Conservation (phyloP, 2,113 vertebrate species). For the Agelaius tricolor region DNA sequence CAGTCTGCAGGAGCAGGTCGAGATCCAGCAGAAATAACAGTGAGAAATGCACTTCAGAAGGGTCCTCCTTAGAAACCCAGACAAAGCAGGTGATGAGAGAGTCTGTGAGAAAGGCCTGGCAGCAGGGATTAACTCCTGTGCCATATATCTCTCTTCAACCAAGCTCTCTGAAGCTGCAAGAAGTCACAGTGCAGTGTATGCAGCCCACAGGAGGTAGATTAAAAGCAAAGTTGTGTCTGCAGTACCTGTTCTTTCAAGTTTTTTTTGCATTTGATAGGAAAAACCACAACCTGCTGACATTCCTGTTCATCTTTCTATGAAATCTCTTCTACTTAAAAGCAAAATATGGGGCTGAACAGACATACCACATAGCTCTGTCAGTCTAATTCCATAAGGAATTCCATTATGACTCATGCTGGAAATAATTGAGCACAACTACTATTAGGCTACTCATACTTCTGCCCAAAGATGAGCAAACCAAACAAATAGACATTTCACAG, state of each 20-base stretch:
- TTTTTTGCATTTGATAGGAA: not conserved
- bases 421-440: not conserved
- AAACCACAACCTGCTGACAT: not conserved
- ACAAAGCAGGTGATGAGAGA: conserved; percentile 2
- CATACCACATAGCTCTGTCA: conserved; percentile 8
- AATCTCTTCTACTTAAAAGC: conserved; percentile 33
- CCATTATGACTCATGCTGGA: not conserved
- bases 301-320: not conserved
- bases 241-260: conserved; percentile 27
- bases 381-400: conserved; percentile 1
- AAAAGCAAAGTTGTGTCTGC: not conserved
- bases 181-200: not conserved
- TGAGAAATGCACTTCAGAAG: not conserved
- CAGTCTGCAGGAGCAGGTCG: not conserved
- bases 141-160: not conserved
- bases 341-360: conserved; percentile 34
- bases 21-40: not conserved
- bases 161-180: not conserved
- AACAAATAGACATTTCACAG: not conserved
- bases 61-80: not conserved
- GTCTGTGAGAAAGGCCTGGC: not conserved
- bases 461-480: not conserved
- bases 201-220: conserved; percentile 1
- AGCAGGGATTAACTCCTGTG: conserved; percentile 11
- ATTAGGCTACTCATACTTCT: not conserved